Percentiles rank a stretch among this genome's conserved stretches.
phyloP scores from a whole-genome alignment of 2,113 vertebrate species.

The Cathartes aura region DNA sequence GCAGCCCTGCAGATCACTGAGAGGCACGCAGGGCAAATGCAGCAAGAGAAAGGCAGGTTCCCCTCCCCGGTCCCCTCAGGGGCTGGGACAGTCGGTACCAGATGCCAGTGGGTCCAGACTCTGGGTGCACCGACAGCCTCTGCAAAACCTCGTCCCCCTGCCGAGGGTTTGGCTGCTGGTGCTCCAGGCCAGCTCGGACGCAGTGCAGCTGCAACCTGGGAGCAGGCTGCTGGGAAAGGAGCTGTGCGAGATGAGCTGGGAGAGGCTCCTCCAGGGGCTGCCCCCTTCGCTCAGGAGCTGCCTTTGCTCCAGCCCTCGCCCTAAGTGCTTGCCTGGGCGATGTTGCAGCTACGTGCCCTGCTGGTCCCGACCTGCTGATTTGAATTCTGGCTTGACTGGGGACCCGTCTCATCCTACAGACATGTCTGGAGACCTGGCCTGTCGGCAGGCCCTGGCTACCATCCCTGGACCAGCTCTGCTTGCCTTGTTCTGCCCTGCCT shows the following conservation, averaged over 20 bases:
- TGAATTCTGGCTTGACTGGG: not conserved
- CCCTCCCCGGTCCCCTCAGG: not conserved
- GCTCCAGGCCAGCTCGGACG: not conserved
- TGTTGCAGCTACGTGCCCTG: not conserved
- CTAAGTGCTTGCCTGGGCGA: accelerated
- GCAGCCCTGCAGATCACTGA: not conserved
- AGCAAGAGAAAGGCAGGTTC: not conserved
- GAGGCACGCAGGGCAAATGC: not conserved
- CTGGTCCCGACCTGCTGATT: not conserved
- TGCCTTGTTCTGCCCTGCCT: not conserved
- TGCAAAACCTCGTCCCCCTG: accelerated
- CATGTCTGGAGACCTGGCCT: not conserved
- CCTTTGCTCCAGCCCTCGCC: not conserved
- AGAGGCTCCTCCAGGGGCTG: not conserved
- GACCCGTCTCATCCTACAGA: not conserved
- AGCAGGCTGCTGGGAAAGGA: not conserved
- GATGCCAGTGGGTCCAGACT: not conserved
- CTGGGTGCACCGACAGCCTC: not conserved
- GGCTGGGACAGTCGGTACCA: not conserved
- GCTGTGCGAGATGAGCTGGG: not conserved
- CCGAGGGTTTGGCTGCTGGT: not conserved
- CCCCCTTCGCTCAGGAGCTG: accelerated
- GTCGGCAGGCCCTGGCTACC: not conserved
- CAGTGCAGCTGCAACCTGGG: accelerated
- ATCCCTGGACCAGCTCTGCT: not conserved